Evolutionary conservation across 2,888 invertebrate species (phyloP).

Genomic region (Abrostola tripartita): DNA sequence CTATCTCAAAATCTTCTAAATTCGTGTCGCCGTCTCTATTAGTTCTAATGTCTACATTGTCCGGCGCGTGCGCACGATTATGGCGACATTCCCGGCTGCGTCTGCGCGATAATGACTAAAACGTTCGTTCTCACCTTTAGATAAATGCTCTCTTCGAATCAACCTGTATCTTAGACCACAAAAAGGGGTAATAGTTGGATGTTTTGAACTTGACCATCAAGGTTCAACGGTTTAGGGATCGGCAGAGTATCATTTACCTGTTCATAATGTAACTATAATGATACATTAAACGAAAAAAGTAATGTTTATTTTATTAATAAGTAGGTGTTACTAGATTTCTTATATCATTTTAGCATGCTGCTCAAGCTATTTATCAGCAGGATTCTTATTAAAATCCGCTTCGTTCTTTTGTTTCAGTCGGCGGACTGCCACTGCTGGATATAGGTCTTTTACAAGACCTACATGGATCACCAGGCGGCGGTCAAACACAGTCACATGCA

Average conservation of each 20-base stretch:
- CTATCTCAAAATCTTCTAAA: too few relatives aligned
- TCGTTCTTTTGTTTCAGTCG: too few relatives aligned
- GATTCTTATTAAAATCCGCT: too few relatives aligned
- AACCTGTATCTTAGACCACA: slow-evolving; percentile 28
- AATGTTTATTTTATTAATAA: slow-evolving; percentile 2
- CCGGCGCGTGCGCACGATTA: slow-evolving; percentile 79
- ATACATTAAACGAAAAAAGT: neutral
- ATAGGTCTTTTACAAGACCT: too few relatives aligned
- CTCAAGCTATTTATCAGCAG: too few relatives aligned
- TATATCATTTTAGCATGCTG: too few relatives aligned
- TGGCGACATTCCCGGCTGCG: slow-evolving; percentile 65
- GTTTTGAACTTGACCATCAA: slow-evolving; percentile 4
- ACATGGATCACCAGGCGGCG: too few relatives aligned
- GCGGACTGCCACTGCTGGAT: too few relatives aligned
- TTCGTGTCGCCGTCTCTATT: slow-evolving; percentile 18
- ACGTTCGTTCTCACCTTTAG: slow-evolving; percentile 71
- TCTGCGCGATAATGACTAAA: slow-evolving; percentile 76
- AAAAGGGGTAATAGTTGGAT: slow-evolving; percentile 34
- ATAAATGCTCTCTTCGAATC: slow-evolving; percentile 66
- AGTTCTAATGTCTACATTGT: slow-evolving; percentile 21
- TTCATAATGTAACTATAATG: too few relatives aligned
- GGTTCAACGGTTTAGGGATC: neutral
- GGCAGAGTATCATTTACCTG: neutral
- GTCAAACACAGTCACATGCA: too few relatives aligned
- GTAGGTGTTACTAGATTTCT: too few relatives aligned